Evolutionary conservation across 2,888 invertebrate genomes (phyloP).

Genomic region (Athetis lepigone): DNA sequence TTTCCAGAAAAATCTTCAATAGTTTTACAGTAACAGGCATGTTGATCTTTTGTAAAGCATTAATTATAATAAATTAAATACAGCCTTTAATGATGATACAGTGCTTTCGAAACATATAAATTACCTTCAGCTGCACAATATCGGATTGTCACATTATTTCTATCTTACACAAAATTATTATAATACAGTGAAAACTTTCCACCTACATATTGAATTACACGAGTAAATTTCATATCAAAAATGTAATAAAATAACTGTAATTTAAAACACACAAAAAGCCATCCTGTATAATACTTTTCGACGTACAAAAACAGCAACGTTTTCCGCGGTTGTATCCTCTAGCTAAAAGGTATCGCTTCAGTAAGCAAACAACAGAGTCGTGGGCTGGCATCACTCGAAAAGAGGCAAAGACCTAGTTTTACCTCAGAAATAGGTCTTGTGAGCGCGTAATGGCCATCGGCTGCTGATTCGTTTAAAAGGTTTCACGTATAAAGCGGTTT

Average conservation of each 20-base stretch:
- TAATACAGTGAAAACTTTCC: no score
- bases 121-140: background rate
- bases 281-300: constrained; percentile 3
- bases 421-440: constrained; percentile 67
- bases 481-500: constrained; percentile 66
- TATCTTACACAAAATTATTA: background rate
- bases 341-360: constrained; percentile 76
- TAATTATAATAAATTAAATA: background rate
- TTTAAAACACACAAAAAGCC: background rate
- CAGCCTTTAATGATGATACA: background rate
- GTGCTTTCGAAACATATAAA: background rate
- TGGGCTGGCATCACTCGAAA: constrained; percentile 54
- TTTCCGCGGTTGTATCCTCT: constrained; percentile 49
- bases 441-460: constrained; percentile 67
- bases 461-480: constrained; percentile 72
- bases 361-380: constrained; percentile 71
- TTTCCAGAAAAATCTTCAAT: background rate
- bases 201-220: background rate
- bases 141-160: background rate
- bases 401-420: constrained; percentile 63
- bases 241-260: background rate
- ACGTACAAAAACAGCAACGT: constrained; percentile 33
- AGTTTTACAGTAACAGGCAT: background rate
- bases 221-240: no score
- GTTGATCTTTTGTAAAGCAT: constrained; percentile 6